Percentiles rank a stretch among this genome's conserved stretches.
Evolutionary conservation across 2,888 invertebrate genomes (phyloP).

Genomic region (Meta bourneti): DNA sequence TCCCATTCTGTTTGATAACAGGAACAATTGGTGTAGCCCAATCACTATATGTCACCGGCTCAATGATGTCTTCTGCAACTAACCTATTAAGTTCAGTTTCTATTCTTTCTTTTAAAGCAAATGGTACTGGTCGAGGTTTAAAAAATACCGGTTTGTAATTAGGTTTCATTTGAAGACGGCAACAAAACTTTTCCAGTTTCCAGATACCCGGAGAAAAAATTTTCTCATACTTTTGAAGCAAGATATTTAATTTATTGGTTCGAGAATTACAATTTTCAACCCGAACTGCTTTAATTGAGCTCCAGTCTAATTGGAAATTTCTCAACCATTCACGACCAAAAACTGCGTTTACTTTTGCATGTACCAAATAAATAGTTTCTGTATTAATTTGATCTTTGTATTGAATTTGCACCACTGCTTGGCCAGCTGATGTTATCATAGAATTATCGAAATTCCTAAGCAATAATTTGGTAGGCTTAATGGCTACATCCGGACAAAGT

Average conservation of each 20-base stretch:
- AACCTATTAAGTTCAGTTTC: conserved; percentile 49
- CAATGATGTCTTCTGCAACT: conserved; percentile 53
- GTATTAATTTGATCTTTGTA: conserved; percentile 2
- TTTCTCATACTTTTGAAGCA: conserved; percentile 52
- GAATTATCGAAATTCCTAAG: conserved; percentile 39
- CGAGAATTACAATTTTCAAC: conserved; percentile 34
- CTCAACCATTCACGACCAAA: conserved; percentile 57
- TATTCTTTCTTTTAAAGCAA: conserved; percentile 58
- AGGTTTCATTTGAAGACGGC: conserved; percentile 55
- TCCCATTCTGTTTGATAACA: conserved; percentile 74
- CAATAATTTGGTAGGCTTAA: conserved; percentile 38
- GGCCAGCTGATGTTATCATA: conserved; percentile 36
- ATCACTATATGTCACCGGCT: conserved; percentile 56
- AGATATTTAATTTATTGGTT: conserved; percentile 38
- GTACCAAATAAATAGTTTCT: conserved; percentile 48
- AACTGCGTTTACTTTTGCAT: conserved; percentile 60
- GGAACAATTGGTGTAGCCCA: conserved; percentile 51
- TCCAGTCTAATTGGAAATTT: conserved; percentile 38
- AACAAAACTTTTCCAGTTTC: conserved; percentile 56
- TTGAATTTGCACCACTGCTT: conserved; percentile 10
- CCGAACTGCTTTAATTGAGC: conserved; percentile 35
- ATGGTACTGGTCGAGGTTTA: conserved; percentile 52
- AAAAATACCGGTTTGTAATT: conserved; percentile 52
- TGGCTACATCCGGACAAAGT: conserved; percentile 33
- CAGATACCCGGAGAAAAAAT: conserved; percentile 51